Evolutionary conservation across 2,797 vertebrate genomes (phyloP).

Genomic region (Myotis pilosus): DNA sequence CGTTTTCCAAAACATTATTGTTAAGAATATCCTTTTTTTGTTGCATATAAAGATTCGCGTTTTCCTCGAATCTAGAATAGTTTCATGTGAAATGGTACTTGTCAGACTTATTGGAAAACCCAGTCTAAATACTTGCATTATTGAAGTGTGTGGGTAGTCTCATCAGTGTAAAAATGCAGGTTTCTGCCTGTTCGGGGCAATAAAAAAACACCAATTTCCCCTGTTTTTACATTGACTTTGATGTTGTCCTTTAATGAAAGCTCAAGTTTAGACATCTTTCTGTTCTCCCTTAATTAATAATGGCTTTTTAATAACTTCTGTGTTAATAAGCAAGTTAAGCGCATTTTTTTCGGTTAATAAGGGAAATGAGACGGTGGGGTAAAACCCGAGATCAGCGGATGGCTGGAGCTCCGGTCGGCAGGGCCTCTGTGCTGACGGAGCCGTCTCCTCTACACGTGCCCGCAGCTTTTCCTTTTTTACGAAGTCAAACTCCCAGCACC

Average conservation of each 20-base stretch:
- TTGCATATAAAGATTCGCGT: background rate
- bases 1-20: background rate
- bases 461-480: background rate
- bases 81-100: conserved; percentile 21
- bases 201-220: conserved; percentile 8
- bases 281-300: conserved; percentile 15
- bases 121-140: conserved; percentile 26
- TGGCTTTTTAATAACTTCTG: conserved; percentile 4
- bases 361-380: background rate
- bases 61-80: background rate
- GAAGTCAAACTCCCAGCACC: background rate
- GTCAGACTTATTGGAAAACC: background rate
- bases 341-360: background rate
- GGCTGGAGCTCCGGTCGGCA: too few species aligned
- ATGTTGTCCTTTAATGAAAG: conserved; percentile 35
- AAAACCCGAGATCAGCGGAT: background rate
- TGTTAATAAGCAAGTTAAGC: conserved; percentile 28
- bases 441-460: background rate
- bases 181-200: background rate
- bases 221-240: conserved; percentile 34
- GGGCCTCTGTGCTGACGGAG: too few species aligned
- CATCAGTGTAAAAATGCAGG: background rate
- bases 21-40: background rate
- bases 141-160: background rate
- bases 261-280: conserved; percentile 20